Percentiles rank a stretch among this genome's conserved stretches.
Conservation (phyloP, 1,140 invertebrate genomes). For the Hyphantria cunea region DNA sequence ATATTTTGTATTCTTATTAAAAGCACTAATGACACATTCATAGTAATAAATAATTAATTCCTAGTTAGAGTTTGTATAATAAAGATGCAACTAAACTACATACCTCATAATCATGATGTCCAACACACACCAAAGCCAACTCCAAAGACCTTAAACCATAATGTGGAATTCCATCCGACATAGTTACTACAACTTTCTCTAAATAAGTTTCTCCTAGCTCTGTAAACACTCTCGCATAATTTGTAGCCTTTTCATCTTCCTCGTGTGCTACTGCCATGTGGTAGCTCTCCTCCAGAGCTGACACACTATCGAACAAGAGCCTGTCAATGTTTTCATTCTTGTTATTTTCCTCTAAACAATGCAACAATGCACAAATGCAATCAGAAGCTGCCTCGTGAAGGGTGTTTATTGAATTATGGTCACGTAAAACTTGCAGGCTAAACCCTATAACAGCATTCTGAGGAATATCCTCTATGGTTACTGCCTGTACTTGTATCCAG, state of each 20-base stretch:
- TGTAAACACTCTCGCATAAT: conserved; percentile 97
- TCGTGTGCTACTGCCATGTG: conserved; percentile 95
- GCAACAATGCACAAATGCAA: conserved; percentile 93
- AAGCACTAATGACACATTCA: no score
- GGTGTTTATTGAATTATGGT: conserved; percentile 84
- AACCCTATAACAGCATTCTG: conserved; percentile 87
- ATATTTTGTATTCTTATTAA: no score
- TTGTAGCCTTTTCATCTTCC: conserved; percentile 94
- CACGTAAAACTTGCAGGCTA: conserved; percentile 86
- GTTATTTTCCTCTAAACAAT: conserved; percentile 89
- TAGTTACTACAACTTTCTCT: conserved; percentile 87
- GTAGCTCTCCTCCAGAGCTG: conserved; percentile 92
- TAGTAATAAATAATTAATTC: no score
- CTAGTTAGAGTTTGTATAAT: no score
- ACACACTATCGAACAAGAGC: conserved; percentile 91
- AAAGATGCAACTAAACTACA: conserved; percentile 3
- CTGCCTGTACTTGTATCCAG: conserved; percentile 89
- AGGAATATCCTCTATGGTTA: conserved; percentile 85
- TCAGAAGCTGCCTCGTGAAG: conserved; percentile 96
- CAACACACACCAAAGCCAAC: conserved; percentile 94
- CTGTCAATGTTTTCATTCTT: conserved; percentile 86
- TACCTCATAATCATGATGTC: conserved; percentile 98
- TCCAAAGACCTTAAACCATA: conserved; percentile 94
- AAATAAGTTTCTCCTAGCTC: conserved; percentile 96
- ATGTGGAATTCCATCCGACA: conserved; percentile 83